These are phyloP conservation scores for Nebria brevicollis DNA, from an alignment of 2,888 invertebrate genomes.

Conservation along the genomic window DNA sequence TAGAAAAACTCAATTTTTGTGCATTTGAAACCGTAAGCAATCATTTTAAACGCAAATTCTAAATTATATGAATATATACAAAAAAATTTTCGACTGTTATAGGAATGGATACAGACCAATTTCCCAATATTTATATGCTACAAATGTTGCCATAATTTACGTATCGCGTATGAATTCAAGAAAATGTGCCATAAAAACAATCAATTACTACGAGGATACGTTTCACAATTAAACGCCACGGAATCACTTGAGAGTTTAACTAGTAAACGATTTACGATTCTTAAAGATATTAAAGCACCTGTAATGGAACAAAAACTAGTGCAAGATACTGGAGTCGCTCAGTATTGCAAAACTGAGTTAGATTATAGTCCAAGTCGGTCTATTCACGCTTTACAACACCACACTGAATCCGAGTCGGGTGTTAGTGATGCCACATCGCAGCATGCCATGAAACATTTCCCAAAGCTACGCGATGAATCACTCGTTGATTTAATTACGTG, in stretches of 20 bases:
- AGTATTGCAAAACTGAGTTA: conserved; percentile 24
- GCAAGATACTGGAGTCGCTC: conserved; percentile 19
- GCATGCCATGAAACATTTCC: not conserved
- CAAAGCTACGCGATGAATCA: not conserved
- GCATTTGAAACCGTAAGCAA: conserved; percentile 30
- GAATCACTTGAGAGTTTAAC: conserved; percentile 8
- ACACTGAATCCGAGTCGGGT: not conserved
- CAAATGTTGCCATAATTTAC: conserved; percentile 27
- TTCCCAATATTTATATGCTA: conserved; percentile 36
- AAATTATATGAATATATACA: not conserved
- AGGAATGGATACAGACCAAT: conserved; percentile 34
- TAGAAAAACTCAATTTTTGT: conserved; percentile 31
- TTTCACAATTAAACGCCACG: conserved; percentile 18
- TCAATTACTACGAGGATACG: conserved; percentile 27
- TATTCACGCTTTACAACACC: not conserved
- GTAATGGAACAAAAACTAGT: conserved; percentile 9
- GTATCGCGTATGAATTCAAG: conserved; percentile 29
- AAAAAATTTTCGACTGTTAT: not conserved
- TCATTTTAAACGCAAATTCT: not conserved
- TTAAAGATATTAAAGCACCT: conserved; percentile 9
- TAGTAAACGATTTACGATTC: conserved; percentile 2
- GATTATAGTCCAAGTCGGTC: conserved; percentile 11
- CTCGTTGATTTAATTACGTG: not conserved
- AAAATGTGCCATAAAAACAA: conserved; percentile 32
- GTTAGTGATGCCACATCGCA: not conserved